phyloP scores from a whole-genome alignment of 2,113 vertebrate species.

The Phaethornis superciliosus region DNA sequence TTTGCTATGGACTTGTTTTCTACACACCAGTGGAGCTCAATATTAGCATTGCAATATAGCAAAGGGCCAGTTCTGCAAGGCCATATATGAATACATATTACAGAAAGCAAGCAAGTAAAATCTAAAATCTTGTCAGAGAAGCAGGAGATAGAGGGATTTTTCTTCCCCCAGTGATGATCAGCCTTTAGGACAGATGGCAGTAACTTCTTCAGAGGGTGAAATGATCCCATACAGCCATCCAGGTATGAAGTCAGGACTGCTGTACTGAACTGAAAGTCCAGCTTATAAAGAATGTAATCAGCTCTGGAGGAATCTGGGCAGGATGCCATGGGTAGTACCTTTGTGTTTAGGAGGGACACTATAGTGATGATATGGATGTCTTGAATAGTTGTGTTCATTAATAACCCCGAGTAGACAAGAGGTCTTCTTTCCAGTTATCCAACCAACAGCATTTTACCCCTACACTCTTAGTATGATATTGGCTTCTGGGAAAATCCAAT shows the following conservation, averaged over 20 bases:
- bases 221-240: background rate
- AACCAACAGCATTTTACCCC: background rate
- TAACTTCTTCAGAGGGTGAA: background rate
- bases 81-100: background rate
- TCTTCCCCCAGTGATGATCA: background rate
- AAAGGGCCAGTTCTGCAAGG: background rate
- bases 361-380: background rate
- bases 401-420: background rate
- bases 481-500: background rate
- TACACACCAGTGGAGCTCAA: background rate
- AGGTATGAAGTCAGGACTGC: background rate
- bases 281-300: slow-evolving; percentile 7
- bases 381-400: background rate
- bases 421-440: background rate
- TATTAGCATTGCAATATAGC: background rate
- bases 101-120: background rate
- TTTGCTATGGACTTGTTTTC: background rate
- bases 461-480: background rate
- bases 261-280: background rate
- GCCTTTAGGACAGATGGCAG: background rate
- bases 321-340: slow-evolving; percentile 6
- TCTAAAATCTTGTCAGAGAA: background rate
- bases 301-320: slow-evolving; percentile 37
- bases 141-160: background rate
- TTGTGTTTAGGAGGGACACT: background rate